A percentile compares a stretch with the other conserved stretches of the same genome.
phyloP scores from a whole-genome alignment of 2,797 vertebrate genomes.

The Coregonus suidteri region DNA sequence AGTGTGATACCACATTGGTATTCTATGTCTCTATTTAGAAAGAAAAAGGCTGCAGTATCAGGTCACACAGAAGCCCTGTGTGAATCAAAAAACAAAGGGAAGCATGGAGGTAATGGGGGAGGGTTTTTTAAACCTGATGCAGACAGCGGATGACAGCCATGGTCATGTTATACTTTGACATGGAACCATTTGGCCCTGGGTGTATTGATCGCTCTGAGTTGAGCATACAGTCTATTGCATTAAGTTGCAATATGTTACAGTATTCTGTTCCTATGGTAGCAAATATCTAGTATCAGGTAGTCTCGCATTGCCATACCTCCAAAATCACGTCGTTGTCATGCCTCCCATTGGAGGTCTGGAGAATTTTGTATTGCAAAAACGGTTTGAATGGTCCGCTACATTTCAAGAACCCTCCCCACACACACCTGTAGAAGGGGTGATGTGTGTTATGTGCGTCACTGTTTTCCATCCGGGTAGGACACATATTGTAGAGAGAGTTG shows the following conservation, averaged over 20 bases:
- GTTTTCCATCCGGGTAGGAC: too few species aligned
- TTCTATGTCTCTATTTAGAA: conserved; percentile 45
- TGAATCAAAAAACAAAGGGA: conserved; percentile 40
- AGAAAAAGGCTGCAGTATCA: conserved; percentile 39
- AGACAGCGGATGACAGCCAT: conserved; percentile 11
- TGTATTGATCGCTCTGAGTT: conserved; percentile 54
- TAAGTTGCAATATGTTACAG: background rate
- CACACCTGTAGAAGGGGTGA: too few species aligned
- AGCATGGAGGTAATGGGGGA: conserved; percentile 26
- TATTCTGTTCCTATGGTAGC: background rate
- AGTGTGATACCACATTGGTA: conserved; percentile 27
- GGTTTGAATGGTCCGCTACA: too few species aligned
- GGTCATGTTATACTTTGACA: conserved; percentile 37
- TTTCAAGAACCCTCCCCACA: too few species aligned
- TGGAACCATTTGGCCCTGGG: conserved; percentile 45
- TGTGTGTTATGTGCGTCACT: too few species aligned
- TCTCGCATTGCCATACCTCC: too few species aligned
- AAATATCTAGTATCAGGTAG: background rate
- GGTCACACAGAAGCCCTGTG: conserved; percentile 18
- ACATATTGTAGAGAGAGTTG: too few species aligned
- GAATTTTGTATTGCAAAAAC: too few species aligned
- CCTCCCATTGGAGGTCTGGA: too few species aligned
- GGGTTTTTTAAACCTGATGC: conserved; percentile 13
- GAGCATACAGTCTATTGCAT: conserved; percentile 21
- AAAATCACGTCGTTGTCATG: too few species aligned